Evolutionary conservation across 2,888 invertebrate species (phyloP).

Genomic region (Proisotoma minuta): DNA sequence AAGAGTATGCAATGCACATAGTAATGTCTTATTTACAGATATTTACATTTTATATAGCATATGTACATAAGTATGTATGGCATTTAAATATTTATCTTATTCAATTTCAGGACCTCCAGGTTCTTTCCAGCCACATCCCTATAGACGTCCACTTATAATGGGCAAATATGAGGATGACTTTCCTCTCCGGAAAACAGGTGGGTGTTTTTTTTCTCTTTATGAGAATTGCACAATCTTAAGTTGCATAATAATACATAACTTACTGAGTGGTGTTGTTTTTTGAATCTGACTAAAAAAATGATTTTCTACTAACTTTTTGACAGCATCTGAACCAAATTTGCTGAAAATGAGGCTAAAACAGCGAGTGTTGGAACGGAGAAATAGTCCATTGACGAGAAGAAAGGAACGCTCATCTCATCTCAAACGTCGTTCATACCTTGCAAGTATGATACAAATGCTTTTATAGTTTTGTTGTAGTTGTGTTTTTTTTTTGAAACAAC

Average conservation of each 20-base stretch:
- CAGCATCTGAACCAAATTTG: constrained; percentile 91
- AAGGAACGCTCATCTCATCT: constrained; percentile 68
- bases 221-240: too few species aligned
- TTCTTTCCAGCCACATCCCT: constrained; percentile 52
- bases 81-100: constrained; percentile 2
- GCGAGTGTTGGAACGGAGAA: constrained; percentile 90
- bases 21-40: background rate
- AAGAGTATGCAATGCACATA: background rate
- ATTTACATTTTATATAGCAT: background rate
- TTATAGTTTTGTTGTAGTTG: constrained; percentile 3
- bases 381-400: constrained; percentile 82
- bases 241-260: too few species aligned
- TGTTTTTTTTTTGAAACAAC: constrained; percentile 9
- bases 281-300: too few species aligned
- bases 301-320: too few species aligned
- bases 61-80: constrained; percentile 8
- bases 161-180: constrained; percentile 70
- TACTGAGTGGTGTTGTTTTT: too few species aligned
- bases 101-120: constrained; percentile 44
- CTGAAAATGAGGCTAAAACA: constrained; percentile 88
- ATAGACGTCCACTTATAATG: constrained; percentile 52
- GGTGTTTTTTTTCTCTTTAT: constrained; percentile 48
- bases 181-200: constrained; percentile 91
- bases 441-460: constrained; percentile 56
- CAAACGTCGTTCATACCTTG: constrained; percentile 66